phyloP scores from a whole-genome alignment of 2,113 vertebrate genomes.

The Bambusicola thoracicus region DNA sequence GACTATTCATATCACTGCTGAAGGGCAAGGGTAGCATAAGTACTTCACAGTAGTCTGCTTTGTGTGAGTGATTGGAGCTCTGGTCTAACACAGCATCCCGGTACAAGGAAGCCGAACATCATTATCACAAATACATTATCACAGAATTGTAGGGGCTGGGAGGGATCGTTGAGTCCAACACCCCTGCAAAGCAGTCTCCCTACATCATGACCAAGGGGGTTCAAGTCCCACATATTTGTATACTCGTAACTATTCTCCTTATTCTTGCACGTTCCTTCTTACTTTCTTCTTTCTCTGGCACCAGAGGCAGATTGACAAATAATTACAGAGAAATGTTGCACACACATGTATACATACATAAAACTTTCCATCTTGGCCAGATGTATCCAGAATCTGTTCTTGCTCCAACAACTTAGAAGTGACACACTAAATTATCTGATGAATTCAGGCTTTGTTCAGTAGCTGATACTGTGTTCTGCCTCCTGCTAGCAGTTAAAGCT shows the following conservation, averaged over 20 bases:
- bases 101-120: background rate
- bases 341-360: background rate
- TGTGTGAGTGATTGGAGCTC: background rate
- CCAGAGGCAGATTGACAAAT: background rate
- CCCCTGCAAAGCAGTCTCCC: too few species aligned
- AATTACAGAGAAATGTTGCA: background rate
- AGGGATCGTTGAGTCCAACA: too few species aligned
- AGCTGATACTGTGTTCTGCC: background rate
- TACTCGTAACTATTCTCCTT: background rate
- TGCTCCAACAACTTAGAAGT: rapidly evolving
- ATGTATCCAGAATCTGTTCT: background rate
- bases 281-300: background rate
- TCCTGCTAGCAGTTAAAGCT: background rate
- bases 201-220: background rate
- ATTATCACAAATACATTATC: too few species aligned
- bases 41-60: background rate
- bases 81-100: background rate
- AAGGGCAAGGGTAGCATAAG: background rate
- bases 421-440: background rate
- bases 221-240: background rate
- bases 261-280: background rate
- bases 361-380: background rate
- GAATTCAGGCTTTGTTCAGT: background rate
- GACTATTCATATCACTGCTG: background rate
- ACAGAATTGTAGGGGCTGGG: too few species aligned